Evolutionary conservation across 2,113 vertebrate genomes (phyloP).

Genomic region (Erpornis zantholeuca): DNA sequence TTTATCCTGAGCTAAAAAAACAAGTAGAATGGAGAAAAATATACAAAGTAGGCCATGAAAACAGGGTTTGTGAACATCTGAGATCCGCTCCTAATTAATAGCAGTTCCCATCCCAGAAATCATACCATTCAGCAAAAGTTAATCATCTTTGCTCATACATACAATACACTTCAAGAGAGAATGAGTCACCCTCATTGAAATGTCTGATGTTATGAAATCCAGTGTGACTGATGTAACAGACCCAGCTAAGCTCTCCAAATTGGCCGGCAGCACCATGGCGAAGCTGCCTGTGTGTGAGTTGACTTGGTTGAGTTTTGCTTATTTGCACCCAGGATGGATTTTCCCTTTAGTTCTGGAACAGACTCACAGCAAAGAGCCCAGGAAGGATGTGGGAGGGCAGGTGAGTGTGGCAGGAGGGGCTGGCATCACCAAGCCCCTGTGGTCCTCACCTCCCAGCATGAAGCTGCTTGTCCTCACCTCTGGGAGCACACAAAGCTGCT

Average conservation of each 20-base stretch:
- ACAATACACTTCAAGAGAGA: conserved; percentile 52
- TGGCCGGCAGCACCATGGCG: not conserved
- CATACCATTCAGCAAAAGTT: conserved; percentile 69
- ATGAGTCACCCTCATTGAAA: conserved; percentile 67
- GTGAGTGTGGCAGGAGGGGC: not conserved
- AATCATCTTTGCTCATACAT: conserved; percentile 64
- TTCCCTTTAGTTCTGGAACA: not conserved
- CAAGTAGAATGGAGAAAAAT: conserved; percentile 6
- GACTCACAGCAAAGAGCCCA: not conserved
- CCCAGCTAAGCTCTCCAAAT: conserved; percentile 36
- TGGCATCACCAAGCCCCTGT: not conserved
- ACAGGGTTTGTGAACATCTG: conserved; percentile 32
- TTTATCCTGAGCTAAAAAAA: conserved; percentile 10
- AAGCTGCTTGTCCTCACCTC: not conserved
- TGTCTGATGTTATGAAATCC: conserved; percentile 63
- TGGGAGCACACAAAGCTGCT: not conserved
- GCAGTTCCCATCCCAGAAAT: conserved; percentile 58
- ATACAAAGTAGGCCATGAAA: conserved; percentile 52
- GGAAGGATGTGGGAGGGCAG: not conserved
- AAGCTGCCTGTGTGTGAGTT: not conserved
- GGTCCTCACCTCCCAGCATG: not conserved
- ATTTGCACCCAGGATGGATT: not conserved
- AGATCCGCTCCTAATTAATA: conserved; percentile 61
- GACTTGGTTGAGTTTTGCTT: not conserved
- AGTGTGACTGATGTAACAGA: conserved; percentile 59